Base-by-base conservation (phyloP, 2,797 vertebrate genomes). In the Schizothorax lantsangensis region DNA sequence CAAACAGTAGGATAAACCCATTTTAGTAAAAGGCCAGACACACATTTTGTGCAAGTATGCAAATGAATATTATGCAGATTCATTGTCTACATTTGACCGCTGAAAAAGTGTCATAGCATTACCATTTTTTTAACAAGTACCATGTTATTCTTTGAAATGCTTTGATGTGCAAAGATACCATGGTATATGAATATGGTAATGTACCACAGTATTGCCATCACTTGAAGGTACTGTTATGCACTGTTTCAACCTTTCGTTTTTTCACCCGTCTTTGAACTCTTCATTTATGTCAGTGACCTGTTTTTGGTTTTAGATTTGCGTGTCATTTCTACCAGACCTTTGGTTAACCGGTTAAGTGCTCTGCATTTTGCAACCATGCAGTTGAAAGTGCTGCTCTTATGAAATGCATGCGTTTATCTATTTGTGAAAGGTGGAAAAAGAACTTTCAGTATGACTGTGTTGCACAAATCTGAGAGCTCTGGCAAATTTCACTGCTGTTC, bases 321-420 rank as follows among this genome's bases (percentile, higher is more conserved):
- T 47, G 26, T 84, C 40, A 47, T 47, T 64, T 74, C 54, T 64
- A 2, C 6, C 71, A 74, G 71, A 62, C 26, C 3, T 57, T 74
- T 47, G 71, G 81, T 74, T 62, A 83, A 62, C 54, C 71, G 45
- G 69, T 45, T 47, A 10, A 11, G 21, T 62, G 82, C 26, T 59
- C 26, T 52, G 30, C 57, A 68, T 68, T 49, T 66, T 78, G 83
- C 83, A 84, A 30, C 19, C 12, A 3, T 75, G 72, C 72, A 68
- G 45, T 30, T 54, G 62, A 77, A 52, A 68, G 83, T 57, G 30
- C 59, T 64, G 71, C 23, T 47, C 54, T 74, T 21, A 74, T 74
- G 17, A 83, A 45, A 30, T 84, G 69, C 68, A 43, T 68, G 49
- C 33, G 30, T 59, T 43, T 74, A 5, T 64, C 4, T 17, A 0